phyloP scores from a whole-genome alignment of 2,113 vertebrate genomes.

The Ivindomyrus marchei region DNA sequence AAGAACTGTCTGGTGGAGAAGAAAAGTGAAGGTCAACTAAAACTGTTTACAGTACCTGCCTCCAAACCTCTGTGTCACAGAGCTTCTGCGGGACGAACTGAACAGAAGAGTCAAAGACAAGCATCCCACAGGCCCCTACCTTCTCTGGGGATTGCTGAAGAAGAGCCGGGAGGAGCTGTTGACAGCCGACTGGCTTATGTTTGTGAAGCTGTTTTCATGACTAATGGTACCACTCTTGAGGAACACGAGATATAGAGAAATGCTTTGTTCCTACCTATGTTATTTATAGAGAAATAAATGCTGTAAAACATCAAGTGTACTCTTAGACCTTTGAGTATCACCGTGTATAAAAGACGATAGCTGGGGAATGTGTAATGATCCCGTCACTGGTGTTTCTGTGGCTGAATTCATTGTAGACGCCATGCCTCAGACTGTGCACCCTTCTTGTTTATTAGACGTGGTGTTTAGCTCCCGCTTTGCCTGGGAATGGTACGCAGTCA shows the following conservation, averaged over 20 bases:
- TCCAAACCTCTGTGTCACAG: not conserved
- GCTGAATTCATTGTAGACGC: not conserved
- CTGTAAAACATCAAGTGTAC: not conserved
- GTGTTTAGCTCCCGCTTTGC: not conserved
- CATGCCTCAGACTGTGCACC: not conserved
- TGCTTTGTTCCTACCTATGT: not conserved
- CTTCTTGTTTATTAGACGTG: not conserved
- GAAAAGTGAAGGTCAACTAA: not conserved
- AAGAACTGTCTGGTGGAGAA: not conserved
- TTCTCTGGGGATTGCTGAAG: not conserved
- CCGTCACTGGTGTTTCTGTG: not conserved
- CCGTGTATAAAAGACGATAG: not conserved
- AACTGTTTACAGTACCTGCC: not conserved
- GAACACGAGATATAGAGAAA: not conserved
- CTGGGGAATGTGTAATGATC: not conserved
- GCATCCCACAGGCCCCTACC: not conserved
- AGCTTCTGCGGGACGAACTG: not conserved
- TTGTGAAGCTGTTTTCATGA: not conserved
- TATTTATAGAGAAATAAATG: not conserved
- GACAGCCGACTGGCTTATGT: not conserved
- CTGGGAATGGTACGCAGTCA: not conserved
- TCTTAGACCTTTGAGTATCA: not conserved
- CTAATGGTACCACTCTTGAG: not conserved
- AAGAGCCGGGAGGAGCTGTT: not conserved
- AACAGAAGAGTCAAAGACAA: not conserved